These are phyloP conservation scores for Ceriagrion tenellum DNA, from an alignment of 2,888 invertebrate genomes.

Conservation along the genomic window DNA sequence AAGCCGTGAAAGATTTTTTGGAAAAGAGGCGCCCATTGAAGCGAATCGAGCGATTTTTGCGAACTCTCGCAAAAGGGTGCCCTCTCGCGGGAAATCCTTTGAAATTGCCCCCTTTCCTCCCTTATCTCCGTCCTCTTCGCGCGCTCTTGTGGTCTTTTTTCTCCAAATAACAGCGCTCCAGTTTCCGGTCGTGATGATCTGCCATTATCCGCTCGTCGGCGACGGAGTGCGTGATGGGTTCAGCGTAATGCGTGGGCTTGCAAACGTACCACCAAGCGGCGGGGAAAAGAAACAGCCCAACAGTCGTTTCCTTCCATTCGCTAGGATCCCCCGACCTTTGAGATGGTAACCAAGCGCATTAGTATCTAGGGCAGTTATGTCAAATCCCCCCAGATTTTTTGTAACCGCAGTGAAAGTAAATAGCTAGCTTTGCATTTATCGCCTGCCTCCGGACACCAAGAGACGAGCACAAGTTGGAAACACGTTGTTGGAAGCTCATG, in stretches of 20 bases:
- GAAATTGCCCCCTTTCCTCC: not conserved
- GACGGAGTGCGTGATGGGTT: not conserved
- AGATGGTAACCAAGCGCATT: not conserved
- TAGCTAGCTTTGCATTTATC: not conserved
- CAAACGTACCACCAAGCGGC: not conserved
- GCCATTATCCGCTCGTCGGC: not conserved
- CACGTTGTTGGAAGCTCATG: too few relatives aligned
- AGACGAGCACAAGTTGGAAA: too few relatives aligned
- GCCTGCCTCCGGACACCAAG: too few relatives aligned
- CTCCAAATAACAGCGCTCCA: not conserved
- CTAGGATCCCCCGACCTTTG: not conserved
- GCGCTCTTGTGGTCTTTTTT: not conserved
- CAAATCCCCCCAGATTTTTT: not conserved
- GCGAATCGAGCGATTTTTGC: not conserved
- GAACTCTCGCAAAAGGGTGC: not conserved
- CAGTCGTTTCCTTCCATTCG: not conserved
- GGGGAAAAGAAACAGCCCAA: not conserved
- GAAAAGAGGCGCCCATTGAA: not conserved
- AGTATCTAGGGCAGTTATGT: not conserved
- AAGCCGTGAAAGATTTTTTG: not conserved
- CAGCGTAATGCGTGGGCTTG: not conserved
- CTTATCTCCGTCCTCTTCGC: not conserved
- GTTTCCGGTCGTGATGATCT: not conserved
- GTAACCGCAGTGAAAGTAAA: slow-evolving; percentile 2
- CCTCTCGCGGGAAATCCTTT: not conserved